Evolutionary conservation across 2,113 vertebrate genomes (phyloP).

Genomic region (Excalfactoria chinensis): DNA sequence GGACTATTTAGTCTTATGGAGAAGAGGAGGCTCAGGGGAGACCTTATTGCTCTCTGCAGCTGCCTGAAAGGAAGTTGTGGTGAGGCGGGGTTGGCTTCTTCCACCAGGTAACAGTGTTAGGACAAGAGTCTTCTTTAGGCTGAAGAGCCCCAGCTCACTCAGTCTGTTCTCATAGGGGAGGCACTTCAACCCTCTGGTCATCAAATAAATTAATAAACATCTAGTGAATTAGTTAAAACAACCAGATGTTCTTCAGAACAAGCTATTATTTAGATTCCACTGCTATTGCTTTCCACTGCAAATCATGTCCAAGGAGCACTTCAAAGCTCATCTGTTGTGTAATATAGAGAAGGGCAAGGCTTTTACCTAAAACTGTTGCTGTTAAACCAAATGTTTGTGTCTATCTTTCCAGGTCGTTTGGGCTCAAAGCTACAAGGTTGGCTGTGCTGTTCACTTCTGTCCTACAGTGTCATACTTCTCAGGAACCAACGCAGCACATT

Average conservation of each 20-base stretch:
- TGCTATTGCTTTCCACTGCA: background rate
- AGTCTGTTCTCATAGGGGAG: too few relatives aligned
- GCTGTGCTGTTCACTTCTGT: conserved; percentile 73
- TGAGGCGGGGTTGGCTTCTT: too few relatives aligned
- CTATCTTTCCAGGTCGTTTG: conserved; percentile 70
- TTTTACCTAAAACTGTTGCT: background rate
- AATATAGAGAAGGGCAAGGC: background rate
- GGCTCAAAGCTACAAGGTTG: conserved; percentile 73
- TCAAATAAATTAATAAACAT: too few relatives aligned
- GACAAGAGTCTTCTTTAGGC: too few relatives aligned
- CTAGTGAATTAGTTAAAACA: too few relatives aligned
- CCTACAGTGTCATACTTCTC: background rate
- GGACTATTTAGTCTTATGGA: too few relatives aligned
- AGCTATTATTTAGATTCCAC: background rate
- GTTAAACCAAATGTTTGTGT: background rate
- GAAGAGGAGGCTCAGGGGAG: too few relatives aligned
- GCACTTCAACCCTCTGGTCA: too few relatives aligned
- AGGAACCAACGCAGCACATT: conserved; percentile 36
- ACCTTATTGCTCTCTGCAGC: too few relatives aligned
- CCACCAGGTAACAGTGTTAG: too few relatives aligned
- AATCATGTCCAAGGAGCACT: background rate
- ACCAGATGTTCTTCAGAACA: background rate
- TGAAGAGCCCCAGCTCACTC: background rate
- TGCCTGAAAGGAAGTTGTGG: too few relatives aligned
- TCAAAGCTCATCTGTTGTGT: background rate